These are phyloP conservation scores for Neomonachus schauinslandi DNA, from an alignment of 2,113 vertebrate genomes.

Conservation along the genomic window DNA sequence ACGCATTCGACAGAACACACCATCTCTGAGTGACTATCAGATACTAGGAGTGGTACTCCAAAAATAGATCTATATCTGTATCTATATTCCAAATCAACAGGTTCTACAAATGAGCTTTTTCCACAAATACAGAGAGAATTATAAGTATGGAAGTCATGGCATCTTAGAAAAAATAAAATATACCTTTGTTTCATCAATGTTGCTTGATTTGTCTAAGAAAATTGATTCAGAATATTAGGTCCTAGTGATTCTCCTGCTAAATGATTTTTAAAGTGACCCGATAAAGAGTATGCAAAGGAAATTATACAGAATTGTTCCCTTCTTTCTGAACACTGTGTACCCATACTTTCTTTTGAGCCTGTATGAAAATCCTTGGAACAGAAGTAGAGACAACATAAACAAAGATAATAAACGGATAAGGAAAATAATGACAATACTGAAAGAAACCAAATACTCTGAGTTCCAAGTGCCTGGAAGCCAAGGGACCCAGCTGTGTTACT, in stretches of 20 bases:
- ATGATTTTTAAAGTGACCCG: background rate
- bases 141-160: background rate
- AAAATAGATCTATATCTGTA: background rate
- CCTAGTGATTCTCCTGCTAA: background rate
- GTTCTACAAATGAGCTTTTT: background rate
- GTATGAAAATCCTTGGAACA: slow-evolving; percentile 7
- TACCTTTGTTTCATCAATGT: background rate
- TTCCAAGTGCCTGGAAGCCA: background rate
- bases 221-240: background rate
- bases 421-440: slow-evolving; percentile 15
- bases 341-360: background rate
- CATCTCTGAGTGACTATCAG: background rate
- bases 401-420: background rate
- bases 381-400: background rate
- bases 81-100: background rate
- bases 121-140: background rate
- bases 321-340: background rate
- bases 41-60: background rate
- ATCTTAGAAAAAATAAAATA: background rate
- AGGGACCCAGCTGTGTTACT: background rate
- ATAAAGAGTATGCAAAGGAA: background rate
- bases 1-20: background rate
- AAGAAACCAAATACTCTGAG: slow-evolving; percentile 4
- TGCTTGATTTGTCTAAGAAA: background rate
- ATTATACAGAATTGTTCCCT: background rate